Percentiles rank a stretch among this genome's conserved stretches.
Evolutionary conservation across 53 echinoderm and acorn worm species (phyloP).

Genomic region (Mesocentrotus franciscanus): DNA sequence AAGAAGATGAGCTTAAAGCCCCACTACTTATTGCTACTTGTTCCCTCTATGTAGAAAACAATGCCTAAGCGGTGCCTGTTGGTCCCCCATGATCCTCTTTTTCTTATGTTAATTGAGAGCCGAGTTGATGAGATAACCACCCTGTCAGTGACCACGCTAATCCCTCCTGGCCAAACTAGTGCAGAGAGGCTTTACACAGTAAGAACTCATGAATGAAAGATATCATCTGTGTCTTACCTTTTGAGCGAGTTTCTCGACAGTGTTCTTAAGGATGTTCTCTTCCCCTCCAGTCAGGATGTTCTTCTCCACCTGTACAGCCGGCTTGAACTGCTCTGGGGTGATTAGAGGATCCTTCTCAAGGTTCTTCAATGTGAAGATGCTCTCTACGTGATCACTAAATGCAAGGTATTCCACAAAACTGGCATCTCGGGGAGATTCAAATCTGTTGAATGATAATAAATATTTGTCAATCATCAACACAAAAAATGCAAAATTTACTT

Average conservation of each 20-base stretch:
- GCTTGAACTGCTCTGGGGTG: conserved; percentile 89
- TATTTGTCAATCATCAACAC: background rate
- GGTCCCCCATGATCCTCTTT: too few relatives aligned
- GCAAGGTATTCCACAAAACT: conserved; percentile 85
- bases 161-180: too few relatives aligned
- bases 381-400: conserved; percentile 93
- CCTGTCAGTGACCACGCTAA: too few relatives aligned
- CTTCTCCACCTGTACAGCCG: conserved; percentile 89
- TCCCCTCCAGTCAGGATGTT: conserved; percentile 81
- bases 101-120: too few relatives aligned
- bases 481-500: background rate
- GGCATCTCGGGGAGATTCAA: conserved; percentile 81
- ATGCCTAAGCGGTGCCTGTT: too few relatives aligned
- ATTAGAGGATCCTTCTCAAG: conserved; percentile 93
- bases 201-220: too few relatives aligned
- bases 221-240: conserved; percentile 69
- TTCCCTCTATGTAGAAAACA: too few relatives aligned
- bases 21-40: too few relatives aligned
- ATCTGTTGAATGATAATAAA: conserved; percentile 66
- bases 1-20: too few relatives aligned
- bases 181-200: too few relatives aligned
- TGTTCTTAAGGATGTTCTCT: conserved; percentile 74
- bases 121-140: too few relatives aligned
- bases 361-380: conserved; percentile 96
- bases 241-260: conserved; percentile 83